Evolutionary conservation across 2,888 invertebrate genomes (phyloP).

Genomic region (Apodemia mormo): DNA sequence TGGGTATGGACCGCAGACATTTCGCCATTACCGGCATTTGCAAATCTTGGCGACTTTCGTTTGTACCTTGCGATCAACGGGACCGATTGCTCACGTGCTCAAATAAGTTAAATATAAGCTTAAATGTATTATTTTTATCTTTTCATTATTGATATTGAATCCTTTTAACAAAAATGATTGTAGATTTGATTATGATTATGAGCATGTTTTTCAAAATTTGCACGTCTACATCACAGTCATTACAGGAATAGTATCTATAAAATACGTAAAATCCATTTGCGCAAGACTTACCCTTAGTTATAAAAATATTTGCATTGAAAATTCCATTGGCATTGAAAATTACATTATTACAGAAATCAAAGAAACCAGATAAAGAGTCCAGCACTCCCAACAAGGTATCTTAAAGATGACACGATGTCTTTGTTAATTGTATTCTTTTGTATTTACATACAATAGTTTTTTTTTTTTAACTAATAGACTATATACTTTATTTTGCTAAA

Average conservation of each 20-base stretch:
- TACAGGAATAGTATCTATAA: not conserved
- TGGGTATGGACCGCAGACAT: too few species aligned
- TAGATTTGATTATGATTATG: not conserved
- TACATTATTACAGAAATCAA: slow-evolving; percentile 86
- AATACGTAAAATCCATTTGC: not conserved
- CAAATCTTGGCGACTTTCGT: too few species aligned
- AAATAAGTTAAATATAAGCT: too few species aligned
- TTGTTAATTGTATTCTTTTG: not conserved
- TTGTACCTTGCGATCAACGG: too few species aligned
- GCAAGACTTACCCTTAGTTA: not conserved
- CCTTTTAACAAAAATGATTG: not conserved
- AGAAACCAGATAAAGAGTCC: slow-evolving; percentile 87
- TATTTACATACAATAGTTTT: slow-evolving; percentile 1
- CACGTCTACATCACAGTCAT: not conserved
- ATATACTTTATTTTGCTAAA: slow-evolving; percentile 17
- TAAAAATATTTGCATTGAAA: too few species aligned
- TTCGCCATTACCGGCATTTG: too few species aligned
- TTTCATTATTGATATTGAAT: not conserved
- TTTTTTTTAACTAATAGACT: not conserved
- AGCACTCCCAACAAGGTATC: slow-evolving; percentile 87
- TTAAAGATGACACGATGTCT: slow-evolving; percentile 46
- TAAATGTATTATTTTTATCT: not conserved
- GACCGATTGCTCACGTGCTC: too few species aligned
- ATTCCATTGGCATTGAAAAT: slow-evolving; percentile 5
- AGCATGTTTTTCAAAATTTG: slow-evolving; percentile 4